These are phyloP conservation scores for Elephas maximus DNA, from an alignment of 2,113 vertebrate species.

Conservation along the genomic window DNA sequence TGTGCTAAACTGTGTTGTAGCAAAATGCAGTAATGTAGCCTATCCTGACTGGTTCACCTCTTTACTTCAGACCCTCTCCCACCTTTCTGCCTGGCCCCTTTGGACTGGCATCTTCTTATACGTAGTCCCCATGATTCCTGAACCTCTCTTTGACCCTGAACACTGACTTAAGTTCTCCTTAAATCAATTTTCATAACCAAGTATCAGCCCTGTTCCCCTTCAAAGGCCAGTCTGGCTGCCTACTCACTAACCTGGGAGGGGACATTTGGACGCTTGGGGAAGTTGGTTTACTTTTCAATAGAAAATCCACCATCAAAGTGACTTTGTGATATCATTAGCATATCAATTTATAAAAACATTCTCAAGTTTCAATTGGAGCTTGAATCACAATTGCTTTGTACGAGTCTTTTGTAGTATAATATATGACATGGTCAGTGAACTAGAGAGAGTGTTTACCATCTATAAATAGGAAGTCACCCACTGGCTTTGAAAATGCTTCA, in stretches of 20 bases:
- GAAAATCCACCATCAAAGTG: not conserved
- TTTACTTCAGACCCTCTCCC: not conserved
- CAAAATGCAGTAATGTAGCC: not conserved
- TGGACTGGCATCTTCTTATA: not conserved
- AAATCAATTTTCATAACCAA: constrained; percentile 9
- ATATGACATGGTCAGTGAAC: not conserved
- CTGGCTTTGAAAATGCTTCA: constrained; percentile 47
- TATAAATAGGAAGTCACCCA: not conserved
- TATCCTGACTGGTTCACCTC: not conserved
- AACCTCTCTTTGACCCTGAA: not conserved
- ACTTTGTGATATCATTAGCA: constrained; percentile 40
- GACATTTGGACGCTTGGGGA: not conserved
- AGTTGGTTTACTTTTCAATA: not conserved
- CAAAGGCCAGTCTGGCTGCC: not conserved
- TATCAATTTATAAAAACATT: not conserved
- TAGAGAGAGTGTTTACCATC: not conserved
- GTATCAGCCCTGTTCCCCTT: not conserved
- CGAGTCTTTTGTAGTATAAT: constrained; percentile 35
- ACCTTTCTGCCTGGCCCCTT: not conserved
- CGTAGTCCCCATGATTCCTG: not conserved
- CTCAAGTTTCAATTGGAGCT: not conserved
- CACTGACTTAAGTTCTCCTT: not conserved
- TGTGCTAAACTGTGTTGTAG: not conserved
- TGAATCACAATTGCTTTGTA: not conserved
- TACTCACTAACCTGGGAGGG: not conserved